A percentile compares a stretch with the other conserved stretches of the same genome.
Evolutionary conservation across 1,140 invertebrate species (phyloP).

Genomic region (Euura lappo): DNA sequence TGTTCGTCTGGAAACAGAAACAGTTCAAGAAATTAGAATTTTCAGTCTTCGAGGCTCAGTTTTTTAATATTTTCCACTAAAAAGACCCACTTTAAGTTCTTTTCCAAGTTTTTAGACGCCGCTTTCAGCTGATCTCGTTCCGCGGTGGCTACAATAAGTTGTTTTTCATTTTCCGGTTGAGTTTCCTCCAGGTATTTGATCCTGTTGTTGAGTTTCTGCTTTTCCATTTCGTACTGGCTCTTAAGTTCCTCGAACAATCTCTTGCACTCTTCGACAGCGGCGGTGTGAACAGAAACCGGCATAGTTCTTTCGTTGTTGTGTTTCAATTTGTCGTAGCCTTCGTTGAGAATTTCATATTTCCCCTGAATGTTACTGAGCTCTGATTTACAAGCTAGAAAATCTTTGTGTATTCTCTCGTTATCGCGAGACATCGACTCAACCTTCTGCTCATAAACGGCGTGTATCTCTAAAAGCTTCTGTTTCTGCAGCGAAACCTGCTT

Average conservation of each 20-base stretch:
- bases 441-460: conserved; percentile 66
- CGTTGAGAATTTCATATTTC: conserved; percentile 58
- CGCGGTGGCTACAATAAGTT: conserved; percentile 49
- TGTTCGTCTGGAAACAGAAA: conserved; percentile 49
- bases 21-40: conserved; percentile 13
- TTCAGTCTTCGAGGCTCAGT: too few species aligned
- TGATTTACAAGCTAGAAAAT: conserved; percentile 60
- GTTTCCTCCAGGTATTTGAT: conserved; percentile 53
- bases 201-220: conserved; percentile 52
- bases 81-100: conserved; percentile 58
- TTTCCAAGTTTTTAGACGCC: conserved; percentile 56
- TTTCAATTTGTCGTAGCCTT: conserved; percentile 63
- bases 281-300: conserved; percentile 60
- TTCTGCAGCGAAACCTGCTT: conserved; percentile 60
- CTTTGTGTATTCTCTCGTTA: conserved; percentile 65
- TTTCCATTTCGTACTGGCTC: conserved; percentile 66
- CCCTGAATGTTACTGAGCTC: conserved; percentile 65
- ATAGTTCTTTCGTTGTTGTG: conserved; percentile 61
- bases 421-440: conserved; percentile 65
- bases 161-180: conserved; percentile 52
- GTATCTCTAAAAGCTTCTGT: conserved; percentile 67
- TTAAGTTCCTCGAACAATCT: conserved; percentile 69
- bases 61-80: neutral
- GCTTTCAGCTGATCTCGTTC: conserved; percentile 59
- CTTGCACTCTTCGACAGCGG: conserved; percentile 69